Base-by-base conservation (phyloP, 2,113 vertebrate species). In the Micromys minutus region DNA sequence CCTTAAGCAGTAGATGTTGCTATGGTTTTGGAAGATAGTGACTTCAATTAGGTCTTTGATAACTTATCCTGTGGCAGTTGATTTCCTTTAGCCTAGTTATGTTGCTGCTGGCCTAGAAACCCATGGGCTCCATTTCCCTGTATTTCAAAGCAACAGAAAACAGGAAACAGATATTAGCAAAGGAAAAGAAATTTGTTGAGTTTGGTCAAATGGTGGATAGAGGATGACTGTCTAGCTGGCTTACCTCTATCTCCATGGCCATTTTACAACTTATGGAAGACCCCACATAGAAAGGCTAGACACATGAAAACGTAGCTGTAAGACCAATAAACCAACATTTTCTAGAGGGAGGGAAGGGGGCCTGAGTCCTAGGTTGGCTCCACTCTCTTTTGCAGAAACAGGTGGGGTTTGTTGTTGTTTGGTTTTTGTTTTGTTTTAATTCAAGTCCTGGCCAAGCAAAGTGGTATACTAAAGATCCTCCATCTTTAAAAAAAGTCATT, bases 41-140 rank as follows among this genome's bases (percentile, higher is more conserved):
- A 67, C 59, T 74, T 21, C 3, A 15, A 39, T 36, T 79, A 52
- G 77, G 0, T 19, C 42, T 80, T 39, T 45, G 61, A 36, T 77
- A 94, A 94, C 69, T 55, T 90, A 84, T n/a, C 72, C 81, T 55
- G 12, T 94, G 57, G 50, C 87, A 52, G 29, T 39, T 88, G 34
- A 47, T 95, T 91, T 95, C 24, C 9, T 93, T 94, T 94, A 91
- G 61, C 67, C 0, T 3, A 71, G 59, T 84, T 17, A 47, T 87
- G 21, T 57, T 61, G 42, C 17, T 47, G 19, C 63, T 47, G 42
- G 59, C 29, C 83, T 45, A 11, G 39, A 65, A 47, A 67, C 17
- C 12, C 31, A 65, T 4, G 31, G 61, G 2, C 29, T 67, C 61
- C 11, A 29, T 65, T 85, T 85, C 81, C 24, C 16, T 84, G 59